These are phyloP conservation scores for Cantharis rustica DNA, from an alignment of 2,888 invertebrate genomes.

Conservation along the genomic window DNA sequence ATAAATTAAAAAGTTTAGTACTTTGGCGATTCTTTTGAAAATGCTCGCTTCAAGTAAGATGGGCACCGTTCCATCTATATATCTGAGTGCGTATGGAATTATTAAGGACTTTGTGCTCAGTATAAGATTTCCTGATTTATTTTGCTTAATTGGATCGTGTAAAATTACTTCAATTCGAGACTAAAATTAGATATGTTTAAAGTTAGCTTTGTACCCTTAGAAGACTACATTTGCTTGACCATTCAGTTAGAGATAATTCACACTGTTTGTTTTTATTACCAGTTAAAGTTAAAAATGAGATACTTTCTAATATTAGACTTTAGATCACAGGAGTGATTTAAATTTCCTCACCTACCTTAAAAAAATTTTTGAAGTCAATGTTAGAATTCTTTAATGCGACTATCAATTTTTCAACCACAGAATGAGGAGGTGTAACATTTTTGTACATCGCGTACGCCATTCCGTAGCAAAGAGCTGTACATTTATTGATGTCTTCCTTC, in stretches of 20 bases:
- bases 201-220: no score
- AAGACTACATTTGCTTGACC: no score
- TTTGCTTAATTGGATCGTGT: constrained; percentile 33
- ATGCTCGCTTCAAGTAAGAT: constrained; percentile 42
- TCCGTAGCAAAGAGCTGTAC: constrained; percentile 52
- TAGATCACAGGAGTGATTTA: no score
- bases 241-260: no score
- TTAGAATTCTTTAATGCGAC: constrained; percentile 38
- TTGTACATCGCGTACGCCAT: constrained; percentile 50
- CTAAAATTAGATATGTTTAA: constrained; percentile 34
- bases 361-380: constrained; percentile 43
- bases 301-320: no score
- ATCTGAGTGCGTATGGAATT: constrained; percentile 47
- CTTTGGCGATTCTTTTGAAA: constrained; percentile 44
- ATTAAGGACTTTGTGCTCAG: constrained; percentile 46
- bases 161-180: constrained; percentile 45
- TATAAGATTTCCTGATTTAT: constrained; percentile 36
- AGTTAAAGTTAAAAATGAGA: no score
- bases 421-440: constrained; percentile 41
- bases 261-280: no score
- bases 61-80: constrained; percentile 34
- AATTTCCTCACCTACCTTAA: constrained; percentile 37
- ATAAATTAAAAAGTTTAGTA: constrained; percentile 16
- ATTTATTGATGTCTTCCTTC: constrained; percentile 49
- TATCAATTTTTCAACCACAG: constrained; percentile 44